Conservation (phyloP, 2,888 invertebrate species). For the Aelia acuminata region DNA sequence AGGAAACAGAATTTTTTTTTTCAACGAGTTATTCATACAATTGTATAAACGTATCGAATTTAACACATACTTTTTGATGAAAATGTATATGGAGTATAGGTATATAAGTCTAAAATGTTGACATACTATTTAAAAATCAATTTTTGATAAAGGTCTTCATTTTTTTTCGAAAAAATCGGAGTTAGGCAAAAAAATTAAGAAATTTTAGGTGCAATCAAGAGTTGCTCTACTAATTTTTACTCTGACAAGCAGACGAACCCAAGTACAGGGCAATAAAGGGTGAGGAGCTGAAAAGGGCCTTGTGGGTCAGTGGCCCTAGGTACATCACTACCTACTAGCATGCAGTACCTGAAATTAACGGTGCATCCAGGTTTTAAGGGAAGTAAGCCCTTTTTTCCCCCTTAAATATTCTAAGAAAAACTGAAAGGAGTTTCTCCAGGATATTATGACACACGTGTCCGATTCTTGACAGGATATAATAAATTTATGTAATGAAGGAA, state of each 20-base stretch:
- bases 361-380: neutral
- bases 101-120: too few species aligned
- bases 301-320: neutral
- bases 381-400: conserved; percentile 1
- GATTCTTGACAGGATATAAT: neutral
- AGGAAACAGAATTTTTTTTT: too few species aligned
- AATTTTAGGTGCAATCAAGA: neutral
- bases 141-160: too few species aligned
- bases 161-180: too few species aligned
- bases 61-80: too few species aligned
- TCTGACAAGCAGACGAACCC: neutral
- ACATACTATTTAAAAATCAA: too few species aligned
- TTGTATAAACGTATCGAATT: too few species aligned
- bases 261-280: neutral
- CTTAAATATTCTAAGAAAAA: neutral
- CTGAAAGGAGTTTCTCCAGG: neutral
- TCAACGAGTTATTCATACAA: too few species aligned
- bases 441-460: neutral
- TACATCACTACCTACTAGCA: neutral
- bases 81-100: too few species aligned
- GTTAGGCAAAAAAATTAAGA: neutral
- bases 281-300: neutral
- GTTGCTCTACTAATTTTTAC: neutral
- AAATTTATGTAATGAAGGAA: neutral
- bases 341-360: conserved; percentile 6